Percentiles rank a stretch among this genome's conserved stretches.
Evolutionary conservation across 2,113 vertebrate species (phyloP).

Genomic region (Caloenas nicobarica): DNA sequence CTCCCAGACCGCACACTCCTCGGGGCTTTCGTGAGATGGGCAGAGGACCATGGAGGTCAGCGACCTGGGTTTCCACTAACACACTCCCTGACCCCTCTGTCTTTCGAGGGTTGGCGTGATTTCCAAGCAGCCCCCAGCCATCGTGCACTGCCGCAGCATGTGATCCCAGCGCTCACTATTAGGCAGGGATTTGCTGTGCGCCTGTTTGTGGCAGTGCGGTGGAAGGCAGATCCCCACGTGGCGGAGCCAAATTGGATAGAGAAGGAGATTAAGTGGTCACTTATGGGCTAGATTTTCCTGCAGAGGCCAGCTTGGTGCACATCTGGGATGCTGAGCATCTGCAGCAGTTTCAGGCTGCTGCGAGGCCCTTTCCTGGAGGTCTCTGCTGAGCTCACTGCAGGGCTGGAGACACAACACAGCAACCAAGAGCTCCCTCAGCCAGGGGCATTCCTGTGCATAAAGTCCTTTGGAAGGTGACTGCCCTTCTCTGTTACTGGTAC

Average conservation of each 20-base stretch:
- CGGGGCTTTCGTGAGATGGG: not conserved
- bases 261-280: conserved; percentile 28
- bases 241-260: conserved; percentile 26
- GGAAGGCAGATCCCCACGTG: not conserved
- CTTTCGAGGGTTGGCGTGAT: not conserved
- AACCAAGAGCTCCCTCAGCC: not conserved
- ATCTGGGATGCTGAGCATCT: not conserved
- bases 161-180: accelerated
- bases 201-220: not conserved
- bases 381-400: not conserved
- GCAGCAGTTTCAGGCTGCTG: not conserved
- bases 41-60: not conserved
- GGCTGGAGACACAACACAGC: not conserved
- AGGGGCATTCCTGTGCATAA: not conserved
- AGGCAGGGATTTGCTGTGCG: not conserved
- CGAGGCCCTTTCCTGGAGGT: not conserved
- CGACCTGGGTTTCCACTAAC: not conserved
- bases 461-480: not conserved
- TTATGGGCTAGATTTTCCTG: not conserved
- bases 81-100: not conserved
- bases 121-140: not conserved
- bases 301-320: not conserved
- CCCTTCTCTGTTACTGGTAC: not conserved
- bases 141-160: accelerated
- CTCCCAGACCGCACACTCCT: not conserved